Evolutionary conservation across 2,797 vertebrate species (phyloP), one percentile per base, ranked within the genome.

Genomic region (Hydrophis major): DNA sequence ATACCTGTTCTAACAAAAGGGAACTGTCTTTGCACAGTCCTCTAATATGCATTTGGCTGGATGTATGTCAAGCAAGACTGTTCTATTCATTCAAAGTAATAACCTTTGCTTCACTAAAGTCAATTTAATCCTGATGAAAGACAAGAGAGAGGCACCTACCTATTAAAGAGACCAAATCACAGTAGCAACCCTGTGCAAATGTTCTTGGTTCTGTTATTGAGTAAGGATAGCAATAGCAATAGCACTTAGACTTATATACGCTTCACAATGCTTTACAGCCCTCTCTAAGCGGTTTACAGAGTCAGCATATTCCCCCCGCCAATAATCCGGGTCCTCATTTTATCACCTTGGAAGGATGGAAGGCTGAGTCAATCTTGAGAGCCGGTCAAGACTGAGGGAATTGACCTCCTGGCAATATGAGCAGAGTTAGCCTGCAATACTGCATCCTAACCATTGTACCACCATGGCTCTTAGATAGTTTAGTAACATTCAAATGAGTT

Each of bases 121-220:
- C 53, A 57, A 93, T 94, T 93, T 88, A 88, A 86, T 92, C 53
- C 87, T 90, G 59, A 69, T 88, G 66, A 94, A 93, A 93, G 92
- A 91, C 55, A 47, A 60, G 63, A 47, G 28, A 42, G 14, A 55
- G 59, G 78, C 27, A 66, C 4, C 42, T 93, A 47, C 42, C 86
- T n/a, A 63, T 22, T 69, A 12, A 27, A 53, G 14, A 86, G 37
- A 59, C 37, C 50, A 25, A 90, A 6, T 61, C 6, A 53, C 27
- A 37, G 32, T 16, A 47, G 86, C 59, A 37, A 28, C 8, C 25
- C 0, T 5, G 83, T 28, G 69, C n/a, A 57, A 53, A 18, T 1
- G 57, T 37, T n/a, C 32, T 91, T 4, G 42, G 78, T 28, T 55
- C 27, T 63, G 22, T 27, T 32, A 50, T 47, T 56, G 20, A 25